Percentiles rank a stretch among this genome's conserved stretches.
Evolutionary conservation across 2,797 vertebrate species (phyloP).

Genomic region (Phylloscopus collybita): DNA sequence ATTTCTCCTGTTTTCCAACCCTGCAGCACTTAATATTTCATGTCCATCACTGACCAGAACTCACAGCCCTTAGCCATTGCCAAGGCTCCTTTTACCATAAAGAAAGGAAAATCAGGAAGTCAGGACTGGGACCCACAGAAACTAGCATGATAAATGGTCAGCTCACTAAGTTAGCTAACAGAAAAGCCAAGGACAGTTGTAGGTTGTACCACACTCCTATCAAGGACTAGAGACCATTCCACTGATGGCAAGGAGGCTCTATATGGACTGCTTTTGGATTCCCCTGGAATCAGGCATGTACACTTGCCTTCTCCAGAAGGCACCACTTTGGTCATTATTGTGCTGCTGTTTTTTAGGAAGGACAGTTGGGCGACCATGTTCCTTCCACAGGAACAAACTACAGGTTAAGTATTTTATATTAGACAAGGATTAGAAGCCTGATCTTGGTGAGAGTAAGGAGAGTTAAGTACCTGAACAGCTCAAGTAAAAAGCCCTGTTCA

Average conservation of each 20-base stretch:
- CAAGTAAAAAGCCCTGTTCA: background rate
- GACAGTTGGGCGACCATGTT: background rate
- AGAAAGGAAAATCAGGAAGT: background rate
- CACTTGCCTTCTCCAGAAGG: background rate
- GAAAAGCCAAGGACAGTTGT: background rate
- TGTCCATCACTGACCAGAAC: background rate
- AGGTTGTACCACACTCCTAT: background rate
- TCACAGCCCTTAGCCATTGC: background rate
- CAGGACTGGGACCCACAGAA: background rate
- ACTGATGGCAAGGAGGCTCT: background rate
- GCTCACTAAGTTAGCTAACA: background rate
- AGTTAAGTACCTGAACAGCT: background rate
- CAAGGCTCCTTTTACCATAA: background rate
- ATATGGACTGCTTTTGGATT: background rate
- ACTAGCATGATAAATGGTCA: background rate
- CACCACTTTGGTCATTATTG: background rate
- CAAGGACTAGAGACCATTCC: background rate
- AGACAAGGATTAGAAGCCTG: background rate
- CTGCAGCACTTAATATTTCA: background rate
- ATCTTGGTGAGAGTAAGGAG: background rate
- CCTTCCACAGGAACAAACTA: background rate
- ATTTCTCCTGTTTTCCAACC: background rate
- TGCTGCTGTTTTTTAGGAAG: background rate
- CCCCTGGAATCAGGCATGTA: background rate
- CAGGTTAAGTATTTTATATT: background rate